These are phyloP conservation scores for Hippolais icterina DNA, from an alignment of 2,113 vertebrate genomes.

Conservation along the genomic window DNA sequence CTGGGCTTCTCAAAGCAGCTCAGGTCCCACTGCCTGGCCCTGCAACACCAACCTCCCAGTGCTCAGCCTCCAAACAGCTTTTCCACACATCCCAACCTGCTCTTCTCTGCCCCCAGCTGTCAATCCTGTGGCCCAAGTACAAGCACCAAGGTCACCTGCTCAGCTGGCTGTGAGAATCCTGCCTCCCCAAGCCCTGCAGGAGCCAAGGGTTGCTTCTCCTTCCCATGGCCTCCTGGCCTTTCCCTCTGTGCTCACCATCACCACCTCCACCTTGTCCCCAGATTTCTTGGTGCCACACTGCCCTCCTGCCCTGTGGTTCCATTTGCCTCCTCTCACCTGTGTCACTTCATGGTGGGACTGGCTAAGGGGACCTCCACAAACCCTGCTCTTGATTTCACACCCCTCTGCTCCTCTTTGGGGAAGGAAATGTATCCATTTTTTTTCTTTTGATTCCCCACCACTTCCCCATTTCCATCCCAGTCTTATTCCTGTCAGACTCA, in stretches of 20 bases:
- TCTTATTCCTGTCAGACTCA: background rate
- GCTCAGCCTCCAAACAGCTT: background rate
- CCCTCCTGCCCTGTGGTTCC: background rate
- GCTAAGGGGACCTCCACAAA: rapidly evolving
- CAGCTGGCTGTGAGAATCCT: background rate
- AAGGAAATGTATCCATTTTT: rapidly evolving
- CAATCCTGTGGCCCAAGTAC: background rate
- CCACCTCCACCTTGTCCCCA: rapidly evolving
- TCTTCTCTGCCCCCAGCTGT: background rate
- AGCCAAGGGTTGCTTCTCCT: background rate
- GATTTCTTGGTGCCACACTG: rapidly evolving
- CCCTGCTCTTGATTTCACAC: background rate
- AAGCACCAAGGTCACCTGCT: rapidly evolving
- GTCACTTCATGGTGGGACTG: rapidly evolving
- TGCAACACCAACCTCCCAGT: background rate
- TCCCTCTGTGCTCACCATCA: background rate
- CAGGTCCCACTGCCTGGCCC: background rate
- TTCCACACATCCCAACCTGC: background rate
- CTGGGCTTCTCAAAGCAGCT: rapidly evolving
- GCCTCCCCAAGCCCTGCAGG: background rate
- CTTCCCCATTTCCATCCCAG: background rate
- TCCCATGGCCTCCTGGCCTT: background rate
- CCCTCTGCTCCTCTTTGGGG: background rate
- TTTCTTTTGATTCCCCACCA: rapidly evolving
- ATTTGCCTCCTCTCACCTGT: background rate